Percentiles rank a stretch among this genome's conserved stretches.
These are phyloP conservation scores for Littorina saxatilis DNA, from an alignment of 1,140 invertebrate species.

Conservation along the genomic window DNA sequence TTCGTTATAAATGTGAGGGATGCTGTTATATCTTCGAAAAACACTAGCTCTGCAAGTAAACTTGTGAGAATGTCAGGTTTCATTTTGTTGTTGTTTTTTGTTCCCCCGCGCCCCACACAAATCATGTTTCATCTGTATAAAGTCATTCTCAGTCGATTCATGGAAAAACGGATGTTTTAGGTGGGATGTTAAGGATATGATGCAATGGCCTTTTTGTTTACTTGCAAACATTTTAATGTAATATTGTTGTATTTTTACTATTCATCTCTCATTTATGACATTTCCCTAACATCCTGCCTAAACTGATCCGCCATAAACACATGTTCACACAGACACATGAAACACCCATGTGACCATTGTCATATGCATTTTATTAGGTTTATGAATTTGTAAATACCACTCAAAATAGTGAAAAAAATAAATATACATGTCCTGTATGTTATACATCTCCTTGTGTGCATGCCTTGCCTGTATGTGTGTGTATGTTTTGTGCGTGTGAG, in stretches of 20 bases:
- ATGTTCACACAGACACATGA: constrained; percentile 17
- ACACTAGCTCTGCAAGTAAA: neutral
- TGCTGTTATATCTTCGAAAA: neutral
- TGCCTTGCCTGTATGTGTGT: neutral
- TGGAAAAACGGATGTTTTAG: constrained; percentile 1
- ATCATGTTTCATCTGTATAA: constrained; percentile 26
- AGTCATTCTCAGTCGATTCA: constrained; percentile 13
- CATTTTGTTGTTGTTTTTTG: neutral
- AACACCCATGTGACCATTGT: neutral
- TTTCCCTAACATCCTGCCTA: constrained; percentile 20
- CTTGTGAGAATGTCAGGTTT: neutral
- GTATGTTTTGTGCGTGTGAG: neutral
- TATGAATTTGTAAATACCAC: constrained; percentile 21
- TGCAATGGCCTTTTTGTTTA: neutral
- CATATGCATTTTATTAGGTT: constrained; percentile 22
- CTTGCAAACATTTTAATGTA: constrained; percentile 20
- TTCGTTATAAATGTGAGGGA: neutral
- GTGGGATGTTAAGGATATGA: constrained; percentile 19
- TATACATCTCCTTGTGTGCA: neutral
- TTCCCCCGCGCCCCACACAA: no score
- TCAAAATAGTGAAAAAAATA: constrained; percentile 23
- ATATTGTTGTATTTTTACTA: constrained; percentile 13
- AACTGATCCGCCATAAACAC: neutral
- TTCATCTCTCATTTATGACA: constrained; percentile 18
- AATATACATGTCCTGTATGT: constrained; percentile 23